Evolutionary conservation across 2,113 vertebrate genomes (phyloP), one percentile per base, ranked within the genome.

Genomic region (Oxyura jamaicensis): DNA sequence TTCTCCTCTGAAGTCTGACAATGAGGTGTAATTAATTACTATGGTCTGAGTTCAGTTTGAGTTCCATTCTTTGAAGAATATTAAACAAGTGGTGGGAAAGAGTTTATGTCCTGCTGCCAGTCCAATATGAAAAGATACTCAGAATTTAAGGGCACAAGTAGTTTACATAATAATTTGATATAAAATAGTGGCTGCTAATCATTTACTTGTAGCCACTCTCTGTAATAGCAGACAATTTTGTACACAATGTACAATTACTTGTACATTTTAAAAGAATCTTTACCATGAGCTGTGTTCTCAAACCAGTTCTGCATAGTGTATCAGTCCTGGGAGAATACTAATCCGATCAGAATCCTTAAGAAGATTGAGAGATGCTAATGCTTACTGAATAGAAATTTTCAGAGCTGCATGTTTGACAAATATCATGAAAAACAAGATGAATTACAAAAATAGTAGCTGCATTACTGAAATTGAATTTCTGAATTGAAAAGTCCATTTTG

Each of bases 201-300:
- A 60, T 71, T 79, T 90, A 63, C 41, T 88, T 88, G 56, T 26
- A 63, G 16, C 42, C 80, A 29, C 13, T 58, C 81, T 46, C 68
- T 86, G 13, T 69, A 86, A 86, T 29, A 81, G 44, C 67, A 77
- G 79, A 74, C 33, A 88, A 39, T 89, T 93, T 88, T 14, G 46
- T 78, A 75, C 19, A 83, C 21, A 75, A 46, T 55, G 20, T 74
- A 66, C 20, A 74, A 44, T 71, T 91, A 90, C 52, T 77, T 93
- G 86, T 71, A 59, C 33, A 41, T 88, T 92, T 91, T 86, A 39
- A 83, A 93, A 86, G 42, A 66, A 10, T 86, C 91, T 76, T 87
- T 78, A 75, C 31, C 77, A 68, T 62, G 22, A 86, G 7, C 42
- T 90, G 68, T 52, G 66, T 88, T 88, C 58, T 80, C 35, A 88